These are phyloP conservation scores for Achlya flavicornis DNA, from an alignment of 2,888 invertebrate genomes.

Conservation along the genomic window DNA sequence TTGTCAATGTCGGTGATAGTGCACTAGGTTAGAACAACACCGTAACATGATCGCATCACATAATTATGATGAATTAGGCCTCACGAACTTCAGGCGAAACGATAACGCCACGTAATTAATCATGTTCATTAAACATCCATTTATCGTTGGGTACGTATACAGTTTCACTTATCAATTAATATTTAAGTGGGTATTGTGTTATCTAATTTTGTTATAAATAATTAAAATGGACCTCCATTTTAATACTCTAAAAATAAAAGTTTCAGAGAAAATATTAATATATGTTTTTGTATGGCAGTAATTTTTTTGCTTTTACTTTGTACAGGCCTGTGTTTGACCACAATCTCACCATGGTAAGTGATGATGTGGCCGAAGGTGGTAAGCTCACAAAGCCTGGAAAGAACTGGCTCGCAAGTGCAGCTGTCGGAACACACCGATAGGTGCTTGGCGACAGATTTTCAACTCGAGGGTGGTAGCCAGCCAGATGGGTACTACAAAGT, in stretches of 20 bases:
- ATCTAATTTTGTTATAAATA: not conserved
- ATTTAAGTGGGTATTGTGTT: not conserved
- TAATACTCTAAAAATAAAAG: too few species aligned
- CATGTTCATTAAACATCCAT: slow-evolving; percentile 45
- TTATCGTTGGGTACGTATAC: not conserved
- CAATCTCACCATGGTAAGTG: too few species aligned
- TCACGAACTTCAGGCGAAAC: slow-evolving; percentile 20
- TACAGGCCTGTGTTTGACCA: too few species aligned
- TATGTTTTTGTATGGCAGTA: too few species aligned
- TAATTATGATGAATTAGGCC: slow-evolving; percentile 21
- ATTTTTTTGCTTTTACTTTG: not conserved
- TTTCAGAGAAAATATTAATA: too few species aligned
- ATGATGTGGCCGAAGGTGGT: too few species aligned
- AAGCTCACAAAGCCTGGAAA: too few species aligned
- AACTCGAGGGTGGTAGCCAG: too few species aligned
- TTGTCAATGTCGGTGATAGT: slow-evolving; percentile 11
- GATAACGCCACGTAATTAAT: slow-evolving; percentile 48
- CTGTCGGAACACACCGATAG: too few species aligned
- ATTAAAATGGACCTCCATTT: not conserved
- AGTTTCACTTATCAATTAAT: slow-evolving; percentile 11
- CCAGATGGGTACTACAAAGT: too few species aligned
- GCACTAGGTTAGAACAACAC: slow-evolving; percentile 13
- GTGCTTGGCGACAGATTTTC: too few species aligned
- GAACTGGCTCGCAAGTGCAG: too few species aligned
- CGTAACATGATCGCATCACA: slow-evolving; percentile 15